Evolutionary conservation across 2,888 invertebrate genomes (phyloP).

Genomic region (Sesia bembeciformis): DNA sequence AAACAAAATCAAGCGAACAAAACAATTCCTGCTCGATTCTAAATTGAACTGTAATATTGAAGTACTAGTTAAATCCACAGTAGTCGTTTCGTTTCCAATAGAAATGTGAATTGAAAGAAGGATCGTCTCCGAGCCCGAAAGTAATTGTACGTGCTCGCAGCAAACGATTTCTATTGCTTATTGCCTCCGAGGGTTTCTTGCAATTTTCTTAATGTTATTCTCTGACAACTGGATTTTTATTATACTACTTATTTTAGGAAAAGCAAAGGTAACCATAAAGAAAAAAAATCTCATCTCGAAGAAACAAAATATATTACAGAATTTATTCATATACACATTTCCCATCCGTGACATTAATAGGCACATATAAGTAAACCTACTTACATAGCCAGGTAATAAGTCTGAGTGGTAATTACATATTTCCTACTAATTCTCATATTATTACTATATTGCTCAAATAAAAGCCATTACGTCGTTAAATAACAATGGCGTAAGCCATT

Average conservation of each 20-base stretch:
- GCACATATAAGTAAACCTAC: too few species aligned
- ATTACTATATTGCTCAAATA: too few species aligned
- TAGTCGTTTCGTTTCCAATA: slow-evolving; percentile 46
- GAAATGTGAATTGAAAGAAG: slow-evolving; percentile 54
- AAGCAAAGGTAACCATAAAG: slow-evolving; percentile 4
- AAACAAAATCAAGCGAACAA: not conserved
- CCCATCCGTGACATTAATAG: too few species aligned
- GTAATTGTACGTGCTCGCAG: slow-evolving; percentile 53
- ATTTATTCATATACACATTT: too few species aligned
- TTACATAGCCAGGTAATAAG: too few species aligned
- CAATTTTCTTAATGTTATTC: slow-evolving; percentile 56
- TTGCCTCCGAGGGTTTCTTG: slow-evolving; percentile 47
- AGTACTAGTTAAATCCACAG: slow-evolving; percentile 28
- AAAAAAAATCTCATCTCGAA: slow-evolving; percentile 6
- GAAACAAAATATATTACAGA: not conserved
- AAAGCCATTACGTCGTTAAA: too few species aligned
- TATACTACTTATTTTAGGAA: slow-evolving; percentile 18
- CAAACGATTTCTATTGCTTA: slow-evolving; percentile 60
- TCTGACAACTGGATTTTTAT: slow-evolving; percentile 51
- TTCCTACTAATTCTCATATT: too few species aligned
- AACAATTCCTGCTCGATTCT: not conserved
- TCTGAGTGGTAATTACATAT: too few species aligned
- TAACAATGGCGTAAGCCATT: too few species aligned
- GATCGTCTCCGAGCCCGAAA: slow-evolving; percentile 41
- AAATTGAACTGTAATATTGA: slow-evolving; percentile 4